Base-by-base conservation (phyloP, 1,140 invertebrate genomes). In the Tetragnatha versicolor region DNA sequence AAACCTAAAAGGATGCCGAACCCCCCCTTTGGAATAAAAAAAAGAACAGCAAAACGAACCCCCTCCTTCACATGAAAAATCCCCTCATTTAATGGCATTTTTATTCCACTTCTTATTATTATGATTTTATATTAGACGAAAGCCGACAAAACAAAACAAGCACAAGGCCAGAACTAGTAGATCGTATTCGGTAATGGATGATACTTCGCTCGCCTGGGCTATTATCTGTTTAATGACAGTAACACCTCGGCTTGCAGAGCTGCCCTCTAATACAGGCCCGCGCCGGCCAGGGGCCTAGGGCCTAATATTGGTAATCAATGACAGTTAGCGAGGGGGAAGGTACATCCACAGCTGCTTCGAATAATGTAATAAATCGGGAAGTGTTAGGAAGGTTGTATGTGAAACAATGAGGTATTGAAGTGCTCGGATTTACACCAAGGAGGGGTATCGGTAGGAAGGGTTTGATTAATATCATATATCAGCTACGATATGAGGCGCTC, bases 161-260 rank as follows among this genome's bases (percentile, higher is more conserved):
- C n/a, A n/a, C n/a, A n/a, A n/a, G n/a, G n/a, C n/a, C n/a, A n/a
- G n/a, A n/a, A n/a, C n/a, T n/a, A n/a, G n/a, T n/a, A n/a, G n/a
- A n/a, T n/a, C n/a, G n/a, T n/a, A n/a, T n/a, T n/a, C n/a, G n/a
- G 45, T 72, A 72, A 72, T 72, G 69, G 69, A 72, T 72, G 69
- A 72, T 58, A 58, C 27, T 22, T 14, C 22, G 29, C 33, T 51
- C 33, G 51, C 2, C 51, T 72, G 37, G n/a, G n/a, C 60, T 72
- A 72, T 72, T 72, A 72, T 25, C 35, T n/a, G 37, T 72, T 72
- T 72, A 72, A 72, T 72, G 69, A 72, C 39, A 55, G 69, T 72
- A 72, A 72, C 69, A 72, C 69, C 53, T 72, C 31, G 20, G 35
- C n/a, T n/a, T n/a, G n/a, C n/a, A n/a, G n/a, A n/a, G n/a, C n/a